Evolutionary conservation across 1,140 invertebrate genomes (phyloP).

Genomic region (Chrysopa pallens): DNA sequence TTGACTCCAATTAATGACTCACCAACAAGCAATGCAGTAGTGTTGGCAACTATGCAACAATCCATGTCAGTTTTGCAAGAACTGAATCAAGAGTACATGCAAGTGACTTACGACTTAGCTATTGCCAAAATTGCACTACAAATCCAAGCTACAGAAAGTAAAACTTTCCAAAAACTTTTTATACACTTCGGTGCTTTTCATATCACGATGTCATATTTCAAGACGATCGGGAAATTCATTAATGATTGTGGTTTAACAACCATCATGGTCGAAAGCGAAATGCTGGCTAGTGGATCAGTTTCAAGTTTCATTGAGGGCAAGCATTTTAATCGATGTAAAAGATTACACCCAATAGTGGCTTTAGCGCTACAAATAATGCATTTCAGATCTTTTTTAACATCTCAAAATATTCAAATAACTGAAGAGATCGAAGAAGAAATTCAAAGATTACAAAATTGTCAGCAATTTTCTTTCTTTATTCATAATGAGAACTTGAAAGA

Average conservation of each 20-base stretch:
- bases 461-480: conserved; percentile 7
- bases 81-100: conserved; percentile 13
- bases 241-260: conserved; percentile 21
- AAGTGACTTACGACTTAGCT: conserved; percentile 21
- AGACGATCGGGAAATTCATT: conserved; percentile 26
- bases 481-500: conserved; percentile 10
- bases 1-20: conserved; percentile 16
- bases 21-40: conserved; percentile 14
- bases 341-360: conserved; percentile 15
- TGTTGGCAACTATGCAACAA: conserved; percentile 17
- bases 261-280: conserved; percentile 20
- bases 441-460: conserved; percentile 6
- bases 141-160: conserved; percentile 18
- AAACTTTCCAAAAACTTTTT: conserved; percentile 22
- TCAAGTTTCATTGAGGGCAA: conserved; percentile 16
- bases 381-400: conserved; percentile 6
- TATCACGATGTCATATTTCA: conserved; percentile 27
- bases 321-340: conserved; percentile 19
- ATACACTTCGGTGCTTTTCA: conserved; percentile 28
- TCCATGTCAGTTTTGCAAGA: conserved; percentile 10
- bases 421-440: conserved; percentile 7
- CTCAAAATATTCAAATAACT: conserved; percentile 8
- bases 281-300: conserved; percentile 16
- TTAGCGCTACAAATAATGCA: conserved; percentile 15
- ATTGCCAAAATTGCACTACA: conserved; percentile 23